Base-by-base conservation (phyloP, 2,797 vertebrate species). In the Simalia tracyae region DNA sequence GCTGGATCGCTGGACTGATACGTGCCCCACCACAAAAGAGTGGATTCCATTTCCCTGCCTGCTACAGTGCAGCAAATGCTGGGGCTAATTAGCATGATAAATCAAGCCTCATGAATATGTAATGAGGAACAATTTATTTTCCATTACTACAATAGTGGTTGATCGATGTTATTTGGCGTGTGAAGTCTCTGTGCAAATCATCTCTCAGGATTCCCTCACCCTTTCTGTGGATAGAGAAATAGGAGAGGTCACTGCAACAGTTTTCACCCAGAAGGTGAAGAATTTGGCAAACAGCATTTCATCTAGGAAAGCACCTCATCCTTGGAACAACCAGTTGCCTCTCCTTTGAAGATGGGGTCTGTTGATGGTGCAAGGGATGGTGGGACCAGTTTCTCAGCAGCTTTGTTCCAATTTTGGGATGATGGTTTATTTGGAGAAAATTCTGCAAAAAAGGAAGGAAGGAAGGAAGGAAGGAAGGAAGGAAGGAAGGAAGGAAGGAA, bases 31-130 rank as follows among this genome's bases (percentile, higher is more conserved):
- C 84, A 42, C 24, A 63, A 28, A 94, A 24, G 15, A 36, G 90
- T 90, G 24, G 42, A 93, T 91, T 42, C 72, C 60, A 81, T 2
- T 91, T 95, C 90, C 64, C 93, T 61, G n/a, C 56, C 81, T 87
- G 66, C 86, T 91, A 89, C 89, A 91, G 92, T 15, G 90, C 59
- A 91, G 91, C 22, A 90, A 81, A 94, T 88, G 9, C 87, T 1
- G 22, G 2, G 87, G 64, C 57, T 95, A 93, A 61, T 91, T 88
- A 94, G 66, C 89, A 14, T 95, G 54, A 87, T 89, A 93, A 93
- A 91, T 64, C 95, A 93, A 87, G 92, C 66, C 96, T 89, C 26
- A 1, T 96, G 93, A 92, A 94, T 94, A 84, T 5, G 86, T 87
- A 60, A 94, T 12, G 88, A 91, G 92, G 11, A 9, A 90, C 63